These are phyloP conservation scores for Dromaius novaehollandiae DNA, from an alignment of 2,113 vertebrate species.

Conservation along the genomic window DNA sequence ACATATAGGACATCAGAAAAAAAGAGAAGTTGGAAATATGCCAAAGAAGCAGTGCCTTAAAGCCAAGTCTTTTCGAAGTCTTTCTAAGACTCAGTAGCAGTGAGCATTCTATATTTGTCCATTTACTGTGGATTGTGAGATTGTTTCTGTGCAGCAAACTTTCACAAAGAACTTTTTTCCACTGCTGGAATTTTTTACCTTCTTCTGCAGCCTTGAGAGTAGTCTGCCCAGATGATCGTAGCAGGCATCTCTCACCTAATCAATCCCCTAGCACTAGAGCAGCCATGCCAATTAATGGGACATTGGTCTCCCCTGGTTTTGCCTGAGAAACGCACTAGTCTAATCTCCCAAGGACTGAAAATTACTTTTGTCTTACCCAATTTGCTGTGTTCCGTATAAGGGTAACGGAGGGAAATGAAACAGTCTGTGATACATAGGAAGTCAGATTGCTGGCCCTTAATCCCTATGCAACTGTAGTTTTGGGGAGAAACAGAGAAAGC, in stretches of 20 bases:
- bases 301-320: background rate
- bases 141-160: background rate
- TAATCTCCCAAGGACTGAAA: background rate
- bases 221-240: background rate
- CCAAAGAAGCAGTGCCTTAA: background rate
- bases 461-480: background rate
- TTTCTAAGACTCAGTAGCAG: background rate
- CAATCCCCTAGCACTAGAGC: background rate
- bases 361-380: background rate
- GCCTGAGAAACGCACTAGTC: background rate
- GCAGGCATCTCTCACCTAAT: slow-evolving; percentile 17
- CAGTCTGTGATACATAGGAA: background rate
- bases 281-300: background rate
- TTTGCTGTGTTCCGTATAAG: background rate
- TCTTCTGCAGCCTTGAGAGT: background rate
- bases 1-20: background rate
- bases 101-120: background rate
- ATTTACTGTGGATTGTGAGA: background rate
- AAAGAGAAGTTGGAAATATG: background rate
- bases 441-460: background rate
- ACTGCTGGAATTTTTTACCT: background rate
- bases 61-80: background rate
- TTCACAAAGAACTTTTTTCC: background rate
- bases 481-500: background rate
- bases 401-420: background rate